Conservation (phyloP, 2,797 vertebrate genomes). For the Sphenodon punctatus region DNA sequence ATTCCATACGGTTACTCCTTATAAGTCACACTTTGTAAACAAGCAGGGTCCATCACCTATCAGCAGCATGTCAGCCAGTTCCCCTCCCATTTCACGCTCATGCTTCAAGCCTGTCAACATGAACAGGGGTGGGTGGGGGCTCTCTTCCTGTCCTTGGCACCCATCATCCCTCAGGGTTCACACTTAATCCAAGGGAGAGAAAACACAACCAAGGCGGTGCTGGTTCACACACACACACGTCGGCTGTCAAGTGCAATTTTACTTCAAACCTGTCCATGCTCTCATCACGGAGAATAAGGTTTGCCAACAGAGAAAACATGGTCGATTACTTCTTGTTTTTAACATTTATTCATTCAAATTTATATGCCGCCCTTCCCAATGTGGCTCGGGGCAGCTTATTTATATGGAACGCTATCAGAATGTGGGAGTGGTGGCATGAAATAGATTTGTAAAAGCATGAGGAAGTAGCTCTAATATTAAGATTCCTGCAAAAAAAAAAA, state of each 20-base stretch:
- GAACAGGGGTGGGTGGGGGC: background rate
- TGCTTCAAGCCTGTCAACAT: fast-evolving
- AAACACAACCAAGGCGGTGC: too few relatives aligned
- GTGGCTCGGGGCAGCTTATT: background rate
- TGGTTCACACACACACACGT: fast-evolving
- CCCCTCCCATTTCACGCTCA: background rate
- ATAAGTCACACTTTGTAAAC: too few relatives aligned
- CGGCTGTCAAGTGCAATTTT: background rate
- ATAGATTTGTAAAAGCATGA: too few relatives aligned
- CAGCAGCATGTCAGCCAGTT: background rate
- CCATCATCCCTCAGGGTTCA: background rate
- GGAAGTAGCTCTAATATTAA: too few relatives aligned
- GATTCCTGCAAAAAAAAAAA: too few relatives aligned
- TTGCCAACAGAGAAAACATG: fast-evolving
- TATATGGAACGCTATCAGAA: background rate
- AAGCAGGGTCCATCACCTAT: too few relatives aligned
- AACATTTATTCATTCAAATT: too few relatives aligned
- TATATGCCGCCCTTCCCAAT: too few relatives aligned
- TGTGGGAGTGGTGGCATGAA: too few relatives aligned
- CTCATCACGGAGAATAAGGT: fast-evolving
- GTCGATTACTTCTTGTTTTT: background rate
- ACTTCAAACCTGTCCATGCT: background rate
- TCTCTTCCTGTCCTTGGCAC: background rate
- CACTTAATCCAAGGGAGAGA: background rate
- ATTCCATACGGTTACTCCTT: too few relatives aligned